Base-by-base conservation (phyloP, 2,113 vertebrate species). In the Bubo blakistoni region DNA sequence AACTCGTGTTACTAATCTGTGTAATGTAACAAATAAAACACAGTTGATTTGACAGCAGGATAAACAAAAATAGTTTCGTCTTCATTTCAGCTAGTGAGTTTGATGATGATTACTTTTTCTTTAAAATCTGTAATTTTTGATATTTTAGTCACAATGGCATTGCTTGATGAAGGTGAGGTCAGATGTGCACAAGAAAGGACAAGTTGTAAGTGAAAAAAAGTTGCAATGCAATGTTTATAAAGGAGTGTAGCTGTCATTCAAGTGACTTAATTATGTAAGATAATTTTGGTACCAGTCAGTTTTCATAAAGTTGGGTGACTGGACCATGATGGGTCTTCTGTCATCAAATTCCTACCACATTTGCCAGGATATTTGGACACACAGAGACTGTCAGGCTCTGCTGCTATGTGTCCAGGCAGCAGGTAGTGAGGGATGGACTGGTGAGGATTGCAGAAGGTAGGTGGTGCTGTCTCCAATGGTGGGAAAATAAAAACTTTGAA, bases 341-440 rank as follows among this genome's bases (percentile, higher is more conserved):
- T 11, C 6, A 14, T 46, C 61, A 49, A 63, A 77, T 58, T 81
- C 52, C n/a, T 71, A 8, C 11, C 25, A 2, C 2, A 2, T 40
- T 52, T 85, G 15, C 13, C 12, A 69, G 54, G 66, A 47, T 76
- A 46, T 79, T 63, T 22, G 36, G 11, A 29, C 4, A 7, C 34
- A 32, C 17, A n/a, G 74, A 62, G 38, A 29, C 11, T 49, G 18
- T 47, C 49, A 44, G 25, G 70, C 54, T 72, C 18, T 1, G 1
- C 26, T 77, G n/a, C n/a, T 40, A 3, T 0, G 0, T 51, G 34
- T 32, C 30, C 26, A 1, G 49, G 62, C 25, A 80, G 70, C 36
- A 69, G 21, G 10, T 2, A 29, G 16, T 2, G 44, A 76, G 42
- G 69, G 47, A 29, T 19, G 47, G 46, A 16, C 13, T 38, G 55